Conservation (phyloP, 2,113 vertebrate species). For the Rhipidura dahli region DNA sequence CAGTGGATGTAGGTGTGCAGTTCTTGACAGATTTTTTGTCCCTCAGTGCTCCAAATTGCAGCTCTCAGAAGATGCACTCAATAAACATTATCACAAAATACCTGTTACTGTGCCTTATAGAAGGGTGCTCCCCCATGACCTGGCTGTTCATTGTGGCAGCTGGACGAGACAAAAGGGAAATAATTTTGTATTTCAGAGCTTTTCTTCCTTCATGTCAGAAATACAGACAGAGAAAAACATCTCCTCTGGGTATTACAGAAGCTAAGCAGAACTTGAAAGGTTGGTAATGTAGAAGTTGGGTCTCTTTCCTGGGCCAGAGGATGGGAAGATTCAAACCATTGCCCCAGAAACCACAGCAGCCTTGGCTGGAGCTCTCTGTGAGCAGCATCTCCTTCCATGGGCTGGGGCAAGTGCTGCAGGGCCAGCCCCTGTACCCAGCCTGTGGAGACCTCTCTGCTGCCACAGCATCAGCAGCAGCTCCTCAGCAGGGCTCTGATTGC, state of each 20-base stretch:
- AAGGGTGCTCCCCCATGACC: not conserved
- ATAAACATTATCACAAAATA: not conserved
- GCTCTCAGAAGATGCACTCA: not conserved
- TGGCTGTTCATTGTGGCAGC: not conserved
- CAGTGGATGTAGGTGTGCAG: not conserved
- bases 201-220: not conserved
- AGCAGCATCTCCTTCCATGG: not conserved
- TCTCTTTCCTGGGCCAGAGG: not conserved
- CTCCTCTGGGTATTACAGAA: not conserved
- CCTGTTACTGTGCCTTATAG: not conserved
- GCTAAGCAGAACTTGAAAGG: not conserved
- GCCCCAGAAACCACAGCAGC: not conserved
- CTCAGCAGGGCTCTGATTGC: not conserved
- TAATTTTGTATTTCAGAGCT: not conserved
- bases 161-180: not conserved
- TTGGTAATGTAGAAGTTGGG: rapidly evolving
- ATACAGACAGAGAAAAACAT: not conserved
- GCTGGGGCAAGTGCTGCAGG: not conserved
- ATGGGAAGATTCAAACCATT: not conserved
- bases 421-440: not conserved
- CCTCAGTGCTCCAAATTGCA: not conserved
- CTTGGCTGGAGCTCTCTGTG: not conserved
- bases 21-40: not conserved
- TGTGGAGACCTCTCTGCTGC: not conserved
- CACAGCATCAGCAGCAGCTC: not conserved